Conservation (phyloP, 2,113 vertebrate genomes). For the Corythoichthys intestinalis region DNA sequence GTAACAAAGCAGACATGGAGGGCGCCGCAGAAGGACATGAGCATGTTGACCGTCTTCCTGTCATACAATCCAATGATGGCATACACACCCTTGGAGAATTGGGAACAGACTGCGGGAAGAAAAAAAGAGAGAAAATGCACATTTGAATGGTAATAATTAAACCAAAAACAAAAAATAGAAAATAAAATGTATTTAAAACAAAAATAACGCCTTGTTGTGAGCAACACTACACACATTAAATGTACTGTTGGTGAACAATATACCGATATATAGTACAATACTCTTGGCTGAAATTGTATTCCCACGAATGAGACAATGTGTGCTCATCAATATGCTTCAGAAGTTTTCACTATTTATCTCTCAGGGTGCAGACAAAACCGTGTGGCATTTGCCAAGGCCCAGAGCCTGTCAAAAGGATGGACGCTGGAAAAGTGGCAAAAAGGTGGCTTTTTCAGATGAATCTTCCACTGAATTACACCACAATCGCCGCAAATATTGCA, state of each 20-base stretch:
- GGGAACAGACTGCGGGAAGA: constrained; percentile 84
- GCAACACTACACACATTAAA: neutral
- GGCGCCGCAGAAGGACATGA: constrained; percentile 97
- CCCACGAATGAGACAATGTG: too few species aligned
- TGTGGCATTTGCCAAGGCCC: too few species aligned
- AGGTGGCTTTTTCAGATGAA: too few species aligned
- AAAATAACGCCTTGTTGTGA: neutral
- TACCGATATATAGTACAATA: neutral
- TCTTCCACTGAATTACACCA: too few species aligned
- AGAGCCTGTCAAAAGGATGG: too few species aligned
- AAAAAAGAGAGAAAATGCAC: constrained; percentile 1
- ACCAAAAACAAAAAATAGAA: neutral
- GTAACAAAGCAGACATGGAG: constrained; percentile 98
- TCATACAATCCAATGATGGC: constrained; percentile 99
- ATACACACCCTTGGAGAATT: constrained; percentile 98
- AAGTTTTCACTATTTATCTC: too few species aligned
- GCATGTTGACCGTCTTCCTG: constrained; percentile 96
- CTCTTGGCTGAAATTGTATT: too few species aligned
- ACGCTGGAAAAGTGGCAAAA: too few species aligned
- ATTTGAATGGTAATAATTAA: neutral
- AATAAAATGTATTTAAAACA: neutral
- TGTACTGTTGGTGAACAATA: neutral
- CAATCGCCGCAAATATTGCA: too few species aligned
- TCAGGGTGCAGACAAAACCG: too few species aligned
- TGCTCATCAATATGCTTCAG: too few species aligned